These are phyloP conservation scores for Heliconius himera DNA, from an alignment of 1,140 invertebrate species.

Conservation along the genomic window DNA sequence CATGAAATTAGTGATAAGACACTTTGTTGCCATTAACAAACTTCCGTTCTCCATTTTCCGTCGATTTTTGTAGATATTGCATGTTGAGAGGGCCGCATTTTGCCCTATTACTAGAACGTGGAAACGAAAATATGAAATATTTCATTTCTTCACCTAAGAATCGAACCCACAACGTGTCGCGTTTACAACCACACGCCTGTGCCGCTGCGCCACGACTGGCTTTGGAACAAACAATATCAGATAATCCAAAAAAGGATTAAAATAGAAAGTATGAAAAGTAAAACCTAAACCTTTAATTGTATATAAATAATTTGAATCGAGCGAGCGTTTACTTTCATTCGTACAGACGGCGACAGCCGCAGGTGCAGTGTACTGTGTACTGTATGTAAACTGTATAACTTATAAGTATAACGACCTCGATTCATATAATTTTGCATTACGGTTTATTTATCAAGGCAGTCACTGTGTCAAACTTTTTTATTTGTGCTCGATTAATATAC, in stretches of 20 bases:
- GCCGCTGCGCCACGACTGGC: too few species aligned
- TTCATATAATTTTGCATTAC: slow-evolving; percentile 26
- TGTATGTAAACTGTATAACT: too few species aligned
- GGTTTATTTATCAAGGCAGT: slow-evolving; percentile 30
- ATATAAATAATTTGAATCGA: slow-evolving; percentile 22
- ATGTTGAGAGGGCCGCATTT: too few species aligned
- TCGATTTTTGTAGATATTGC: too few species aligned
- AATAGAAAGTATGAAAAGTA: slow-evolving; percentile 65
- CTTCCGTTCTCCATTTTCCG: too few species aligned
- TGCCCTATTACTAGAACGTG: not conserved
- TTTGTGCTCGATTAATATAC: not conserved
- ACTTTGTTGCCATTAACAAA: too few species aligned
- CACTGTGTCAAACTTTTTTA: slow-evolving; percentile 28
- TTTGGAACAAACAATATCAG: too few species aligned
- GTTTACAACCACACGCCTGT: too few species aligned
- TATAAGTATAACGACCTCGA: slow-evolving; percentile 20
- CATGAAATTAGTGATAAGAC: too few species aligned
- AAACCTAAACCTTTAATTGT: slow-evolving; percentile 44
- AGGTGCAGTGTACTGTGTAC: slow-evolving; percentile 8
- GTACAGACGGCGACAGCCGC: not conserved
- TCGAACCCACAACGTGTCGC: too few species aligned
- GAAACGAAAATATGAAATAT: too few species aligned
- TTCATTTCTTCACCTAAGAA: too few species aligned
- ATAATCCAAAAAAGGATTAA: not conserved
- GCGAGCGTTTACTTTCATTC: slow-evolving; percentile 41